Evolutionary conservation across 2,888 invertebrate species (phyloP), one percentile per base, ranked within the genome.

Genomic region (Eretmocerus hayati): DNA sequence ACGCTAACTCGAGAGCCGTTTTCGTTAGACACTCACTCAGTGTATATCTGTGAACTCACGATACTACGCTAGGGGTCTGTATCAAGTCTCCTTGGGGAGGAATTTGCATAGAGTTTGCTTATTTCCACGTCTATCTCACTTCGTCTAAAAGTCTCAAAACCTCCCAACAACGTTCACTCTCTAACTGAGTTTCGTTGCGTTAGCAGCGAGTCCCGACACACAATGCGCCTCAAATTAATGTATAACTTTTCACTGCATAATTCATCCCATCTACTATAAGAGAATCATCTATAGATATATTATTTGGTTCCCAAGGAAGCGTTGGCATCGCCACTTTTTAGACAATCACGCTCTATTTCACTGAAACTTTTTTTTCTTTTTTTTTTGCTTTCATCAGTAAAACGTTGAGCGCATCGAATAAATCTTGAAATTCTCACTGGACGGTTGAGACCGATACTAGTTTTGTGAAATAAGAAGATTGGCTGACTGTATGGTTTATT

Each of bases 181-280:
- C n/a, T n/a, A n/a, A n/a, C n/a, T n/a, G n/a, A 9, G 47, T 47
- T 43, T 41, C 41, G 31, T 19, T 9, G 18, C 21, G 18, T 42
- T 38, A n/a, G 36, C 22, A 35, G 38, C 42, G 41, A 31, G 32
- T n/a, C n/a, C n/a, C n/a, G n/a, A n/a, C n/a, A n/a, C n/a, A 48
- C 47, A 45, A 45, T 52, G 42, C 42, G 30, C 38, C 33, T 40
- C 44, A 39, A 48, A 52, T 52, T 48, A 52, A 45, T 39, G 33
- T 30, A 46, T 42, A 48, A 48, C 47, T 42, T 48, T 52, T 45
- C 21, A 15, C 35, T 45, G 47, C 48, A 52, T 48, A 45, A 52
- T 52, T 52, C 48, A 52, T 48, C 26, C 1, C 11, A 26, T 26
- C 26, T 26, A 11, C n/a, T n/a, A n/a, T n/a, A n/a, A n/a, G n/a